Percentiles rank a stretch among this genome's conserved stretches.
phyloP scores from a whole-genome alignment of 2,797 vertebrate species.

The Coracias cyanogaster region DNA sequence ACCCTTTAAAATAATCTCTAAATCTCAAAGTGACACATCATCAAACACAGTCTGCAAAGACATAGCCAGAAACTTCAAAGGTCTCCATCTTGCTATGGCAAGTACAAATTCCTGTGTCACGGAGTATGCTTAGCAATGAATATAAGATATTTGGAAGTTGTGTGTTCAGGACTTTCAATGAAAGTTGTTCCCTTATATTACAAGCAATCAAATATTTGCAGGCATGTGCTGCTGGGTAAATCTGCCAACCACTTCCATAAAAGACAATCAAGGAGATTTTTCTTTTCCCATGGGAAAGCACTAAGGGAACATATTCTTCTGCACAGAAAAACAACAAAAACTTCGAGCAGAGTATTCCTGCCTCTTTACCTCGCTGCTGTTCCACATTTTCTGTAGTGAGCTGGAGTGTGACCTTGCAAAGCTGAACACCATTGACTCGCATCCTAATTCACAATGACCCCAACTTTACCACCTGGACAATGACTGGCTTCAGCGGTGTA shows the following conservation, averaged over 20 bases:
- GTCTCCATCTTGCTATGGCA: neutral
- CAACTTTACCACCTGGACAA: neutral
- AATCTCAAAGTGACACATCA: neutral
- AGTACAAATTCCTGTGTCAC: neutral
- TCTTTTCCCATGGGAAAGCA: constrained; percentile 25
- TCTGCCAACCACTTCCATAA: neutral
- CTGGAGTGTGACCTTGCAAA: neutral
- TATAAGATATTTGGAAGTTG: neutral
- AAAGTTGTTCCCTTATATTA: neutral
- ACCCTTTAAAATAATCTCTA: neutral
- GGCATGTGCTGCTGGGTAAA: neutral
- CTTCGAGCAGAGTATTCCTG: neutral
- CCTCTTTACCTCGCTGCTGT: neutral
- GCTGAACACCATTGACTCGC: neutral
- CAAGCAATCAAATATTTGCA: neutral
- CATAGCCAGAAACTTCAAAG: neutral
- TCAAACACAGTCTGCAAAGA: neutral
- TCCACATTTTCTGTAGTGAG: neutral
- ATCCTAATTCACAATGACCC: neutral
- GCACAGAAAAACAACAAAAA: neutral
- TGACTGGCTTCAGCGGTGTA: neutral
- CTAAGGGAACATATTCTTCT: neutral
- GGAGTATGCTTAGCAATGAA: neutral
- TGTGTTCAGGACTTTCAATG: neutral
- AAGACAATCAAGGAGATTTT: neutral